Evolutionary conservation across 1,140 invertebrate species (phyloP).

Genomic region (Panulirus ornatus): DNA sequence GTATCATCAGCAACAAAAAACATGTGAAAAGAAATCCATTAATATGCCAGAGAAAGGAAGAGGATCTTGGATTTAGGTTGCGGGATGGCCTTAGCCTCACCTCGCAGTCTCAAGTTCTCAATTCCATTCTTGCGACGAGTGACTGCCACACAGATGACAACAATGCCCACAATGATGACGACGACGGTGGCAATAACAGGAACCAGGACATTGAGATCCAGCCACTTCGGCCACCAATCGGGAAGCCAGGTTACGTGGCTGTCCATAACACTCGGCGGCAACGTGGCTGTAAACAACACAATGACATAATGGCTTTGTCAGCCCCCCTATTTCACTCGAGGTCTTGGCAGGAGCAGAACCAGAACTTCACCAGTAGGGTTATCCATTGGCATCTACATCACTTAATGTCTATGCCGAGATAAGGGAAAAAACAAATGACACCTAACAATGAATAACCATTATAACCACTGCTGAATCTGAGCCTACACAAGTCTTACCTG

Average conservation of each 20-base stretch:
- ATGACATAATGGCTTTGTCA: constrained; percentile 77
- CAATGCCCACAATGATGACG: constrained; percentile 91
- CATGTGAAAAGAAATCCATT: too few species aligned
- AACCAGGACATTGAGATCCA: constrained; percentile 91
- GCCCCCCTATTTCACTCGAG: constrained; percentile 14
- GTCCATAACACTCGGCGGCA: constrained; percentile 79
- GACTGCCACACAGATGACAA: constrained; percentile 87
- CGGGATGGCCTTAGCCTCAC: constrained; percentile 69
- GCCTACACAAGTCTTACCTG: constrained; percentile 75
- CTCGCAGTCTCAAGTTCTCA: constrained; percentile 74
- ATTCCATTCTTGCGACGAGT: constrained; percentile 73
- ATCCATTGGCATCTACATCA: constrained; percentile 3
- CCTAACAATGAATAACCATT: background rate
- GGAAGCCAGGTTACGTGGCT: constrained; percentile 84
- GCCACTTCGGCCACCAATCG: constrained; percentile 84
- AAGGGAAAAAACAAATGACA: too few species aligned
- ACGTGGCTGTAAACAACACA: constrained; percentile 82
- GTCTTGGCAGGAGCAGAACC: constrained; percentile 10
- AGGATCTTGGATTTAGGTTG: constrained; percentile 37
- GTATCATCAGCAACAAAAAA: too few species aligned
- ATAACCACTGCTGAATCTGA: background rate
- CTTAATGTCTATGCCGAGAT: too few species aligned
- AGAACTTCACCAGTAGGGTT: constrained; percentile 36
- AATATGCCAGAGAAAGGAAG: background rate
- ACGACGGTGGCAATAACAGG: constrained; percentile 90